Base-by-base conservation (phyloP, 2,888 invertebrate genomes). In the Mystacides longicornis region DNA sequence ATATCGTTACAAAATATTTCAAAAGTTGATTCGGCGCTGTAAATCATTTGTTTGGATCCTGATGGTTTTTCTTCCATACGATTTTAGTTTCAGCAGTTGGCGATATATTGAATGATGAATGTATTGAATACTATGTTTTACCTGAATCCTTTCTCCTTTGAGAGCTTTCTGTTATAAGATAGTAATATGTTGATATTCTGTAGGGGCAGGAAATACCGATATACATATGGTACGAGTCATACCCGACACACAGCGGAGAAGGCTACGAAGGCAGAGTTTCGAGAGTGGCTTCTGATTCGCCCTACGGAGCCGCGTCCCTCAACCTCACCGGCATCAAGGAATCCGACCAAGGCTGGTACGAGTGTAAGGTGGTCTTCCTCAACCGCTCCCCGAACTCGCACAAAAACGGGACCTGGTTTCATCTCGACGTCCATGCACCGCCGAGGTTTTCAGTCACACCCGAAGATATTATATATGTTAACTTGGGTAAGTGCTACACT, bases 161-260 rank as follows among this genome's bases (percentile, higher is more conserved):
- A n/a, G n/a, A n/a, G n/a, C n/a, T n/a, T n/a, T n/a, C n/a, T n/a
- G n/a, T 37, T 37, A 37, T 37, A 3, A n/a, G 37, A 14, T 37
- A 37, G 37, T 37, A 37, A 37, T 37, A 54, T 21, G 27, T 18
- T 49, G 19, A 3, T 23, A 16, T 48, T 49, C 20, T 50, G 45
- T 81, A 93, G 93, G 93, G 93, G 72, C 87, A 93, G 81, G 93
- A 93, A 80, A 89, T 93, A 76, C 94, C 95, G 66, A 93, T 96
- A 75, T 95, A 94, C 82, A 93, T 95, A 78, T 94, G 94, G 91
- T 96, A 94, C 83, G 93, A 94, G 79, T 92, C 93, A 72, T 96
- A 96, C 79, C 93, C 93, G 65, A 92, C 95, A 63, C 96, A 95
- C 82, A 91, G 93, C 74, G 95, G 91, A 67, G 89, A 91, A 72